Conservation (phyloP, 2,797 vertebrate genomes). For the Limosa lapponica region DNA sequence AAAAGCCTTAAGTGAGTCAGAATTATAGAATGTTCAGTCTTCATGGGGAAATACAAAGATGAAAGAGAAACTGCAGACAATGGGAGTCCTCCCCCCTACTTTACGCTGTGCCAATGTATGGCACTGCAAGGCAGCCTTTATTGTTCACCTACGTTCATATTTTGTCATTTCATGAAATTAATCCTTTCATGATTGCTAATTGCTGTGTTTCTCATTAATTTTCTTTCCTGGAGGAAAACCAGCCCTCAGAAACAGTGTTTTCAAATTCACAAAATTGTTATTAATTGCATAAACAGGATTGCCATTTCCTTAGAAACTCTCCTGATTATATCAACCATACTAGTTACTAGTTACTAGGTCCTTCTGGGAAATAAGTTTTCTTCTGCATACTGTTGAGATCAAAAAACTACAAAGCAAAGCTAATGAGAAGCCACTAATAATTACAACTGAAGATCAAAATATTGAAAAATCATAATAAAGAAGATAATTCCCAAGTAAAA, state of each 20-base stretch:
- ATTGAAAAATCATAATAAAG: neutral
- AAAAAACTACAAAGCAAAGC: neutral
- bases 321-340: neutral
- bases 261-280: neutral
- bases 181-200: constrained; percentile 17
- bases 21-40: neutral
- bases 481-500: neutral
- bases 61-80: neutral
- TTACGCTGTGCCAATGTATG: neutral
- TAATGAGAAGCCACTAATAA: neutral
- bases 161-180: constrained; percentile 1
- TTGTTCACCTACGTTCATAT: neutral
- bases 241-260: constrained; percentile 15
- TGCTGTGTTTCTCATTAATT: constrained; percentile 19
- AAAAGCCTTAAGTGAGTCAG: neutral
- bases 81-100: neutral
- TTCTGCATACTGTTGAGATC: neutral
- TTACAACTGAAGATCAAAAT: neutral
- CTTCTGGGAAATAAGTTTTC: neutral
- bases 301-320: neutral
- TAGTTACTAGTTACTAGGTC: neutral
- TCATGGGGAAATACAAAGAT: neutral
- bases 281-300: neutral
- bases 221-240: neutral
- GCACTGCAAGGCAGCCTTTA: neutral